phyloP scores from a whole-genome alignment of 2,888 invertebrate genomes.

The Brenthis hecate region DNA sequence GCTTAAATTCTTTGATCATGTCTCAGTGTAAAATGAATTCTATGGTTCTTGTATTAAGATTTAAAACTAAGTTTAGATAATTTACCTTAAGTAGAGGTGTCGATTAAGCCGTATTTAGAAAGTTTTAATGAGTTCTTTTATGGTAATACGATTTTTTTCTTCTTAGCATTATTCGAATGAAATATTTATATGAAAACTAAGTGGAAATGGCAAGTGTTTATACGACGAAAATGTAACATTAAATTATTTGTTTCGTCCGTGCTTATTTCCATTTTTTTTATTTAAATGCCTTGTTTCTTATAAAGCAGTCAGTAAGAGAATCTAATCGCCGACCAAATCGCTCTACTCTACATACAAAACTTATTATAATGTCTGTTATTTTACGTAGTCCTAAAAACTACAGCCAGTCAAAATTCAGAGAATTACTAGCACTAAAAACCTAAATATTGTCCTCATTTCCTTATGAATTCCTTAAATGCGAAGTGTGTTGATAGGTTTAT shows the following conservation, averaged over 20 bases:
- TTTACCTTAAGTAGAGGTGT: constrained; percentile 10
- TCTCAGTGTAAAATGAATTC: constrained; percentile 14
- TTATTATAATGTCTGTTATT: too few relatives aligned
- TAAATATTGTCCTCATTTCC: too few relatives aligned
- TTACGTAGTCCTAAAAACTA: too few relatives aligned
- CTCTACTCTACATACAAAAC: too few relatives aligned
- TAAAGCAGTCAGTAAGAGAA: too few relatives aligned
- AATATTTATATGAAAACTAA: neutral
- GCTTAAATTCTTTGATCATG: constrained; percentile 2
- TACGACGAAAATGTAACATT: neutral
- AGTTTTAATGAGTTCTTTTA: constrained; percentile 34
- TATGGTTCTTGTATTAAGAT: neutral
- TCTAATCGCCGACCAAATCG: too few relatives aligned
- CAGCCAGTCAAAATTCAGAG: too few relatives aligned
- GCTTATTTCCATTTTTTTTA: neutral
- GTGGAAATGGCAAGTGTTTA: neutral
- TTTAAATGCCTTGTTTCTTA: too few relatives aligned
- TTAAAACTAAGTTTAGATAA: constrained; percentile 6
- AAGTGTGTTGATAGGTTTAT: too few relatives aligned
- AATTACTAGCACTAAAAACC: too few relatives aligned
- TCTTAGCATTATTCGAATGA: constrained; percentile 1
- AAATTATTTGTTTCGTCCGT: neutral
- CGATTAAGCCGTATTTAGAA: constrained; percentile 28
- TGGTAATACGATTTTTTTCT: constrained; percentile 19
- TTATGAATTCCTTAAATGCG: too few relatives aligned